Percentiles rank a stretch among this genome's conserved stretches.
phyloP scores from a whole-genome alignment of 2,113 vertebrate species.

The Embiotoca jacksoni region DNA sequence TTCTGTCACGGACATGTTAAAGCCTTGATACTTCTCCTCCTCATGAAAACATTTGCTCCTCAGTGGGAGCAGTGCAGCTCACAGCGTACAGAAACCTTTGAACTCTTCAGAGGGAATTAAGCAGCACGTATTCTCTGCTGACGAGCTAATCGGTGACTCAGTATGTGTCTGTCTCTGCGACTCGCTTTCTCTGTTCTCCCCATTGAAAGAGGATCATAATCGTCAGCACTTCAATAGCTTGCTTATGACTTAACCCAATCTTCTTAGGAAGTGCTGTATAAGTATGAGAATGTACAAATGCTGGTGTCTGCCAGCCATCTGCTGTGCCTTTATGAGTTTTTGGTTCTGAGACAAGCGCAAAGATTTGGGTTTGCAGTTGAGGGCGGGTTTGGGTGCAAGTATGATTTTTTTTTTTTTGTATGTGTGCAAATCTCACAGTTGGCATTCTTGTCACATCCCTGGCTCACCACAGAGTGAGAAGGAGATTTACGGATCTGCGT shows the following conservation, averaged over 20 bases:
- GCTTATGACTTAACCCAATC: constrained; percentile 60
- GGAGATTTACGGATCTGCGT: constrained; percentile 73
- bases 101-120: constrained; percentile 61
- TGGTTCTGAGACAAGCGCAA: constrained; percentile 37
- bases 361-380: constrained; percentile 23
- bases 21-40: constrained; percentile 28
- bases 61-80: constrained; percentile 17
- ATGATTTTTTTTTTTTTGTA: constrained; percentile 20
- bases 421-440: constrained; percentile 58
- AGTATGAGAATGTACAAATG: constrained; percentile 20
- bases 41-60: constrained; percentile 27
- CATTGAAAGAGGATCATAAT: constrained; percentile 67
- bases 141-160: constrained; percentile 68
- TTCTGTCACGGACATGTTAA: constrained; percentile 18
- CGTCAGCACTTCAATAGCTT: constrained; percentile 63
- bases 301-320: constrained; percentile 47
- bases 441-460: constrained; percentile 72
- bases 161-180: constrained; percentile 40
- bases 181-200: constrained; percentile 39
- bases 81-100: constrained; percentile 43
- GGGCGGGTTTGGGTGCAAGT: constrained; percentile 28
- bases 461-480: constrained; percentile 58
- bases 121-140: constrained; percentile 60
- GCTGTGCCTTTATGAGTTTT: constrained; percentile 27
- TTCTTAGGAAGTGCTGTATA: constrained; percentile 44